Base-by-base conservation (phyloP, 1,140 invertebrate genomes). In the fruit fly (Drosophila melanogaster) region DNA sequence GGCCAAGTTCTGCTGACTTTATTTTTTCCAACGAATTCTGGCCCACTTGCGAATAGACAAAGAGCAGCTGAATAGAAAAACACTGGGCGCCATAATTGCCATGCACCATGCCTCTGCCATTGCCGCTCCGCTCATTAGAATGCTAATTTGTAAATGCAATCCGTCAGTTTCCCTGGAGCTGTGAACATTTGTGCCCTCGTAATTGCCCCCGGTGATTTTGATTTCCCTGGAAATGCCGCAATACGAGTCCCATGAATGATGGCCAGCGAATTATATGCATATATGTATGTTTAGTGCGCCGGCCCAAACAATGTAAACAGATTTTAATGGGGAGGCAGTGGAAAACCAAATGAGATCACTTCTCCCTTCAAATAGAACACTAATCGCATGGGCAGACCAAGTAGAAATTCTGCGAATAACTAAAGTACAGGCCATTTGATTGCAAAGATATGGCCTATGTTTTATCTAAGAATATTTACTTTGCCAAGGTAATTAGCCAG, bases 101-200 rank as follows among this genome's bases (percentile, higher is more conserved):
- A 41, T 81, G 30, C 26, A 30, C 8, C 30, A 30, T 30, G 8
- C 30, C 30, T 10, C 8, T 30, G 26, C 26, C 26, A 30, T 8
- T 58, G 76, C 41, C 64, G 30, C 17, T 40, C 26, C 38, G 43
- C 78, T 78, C 84, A 83, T 86, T 87, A 87, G 81, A 87, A 86
- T 87, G 79, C 75, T 83, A 86, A 86, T 86, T 86, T 86, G 75
- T 79, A 60, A 86, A 83, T 87, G 83, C 83, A 87, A 87, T 85
- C 58, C 74, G 54, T 55, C 47, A 11, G 47, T 5, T 49, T 49
- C 5, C 14, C 69, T 47, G 4, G 41, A 77, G 75, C 79, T 83
- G 79, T 75, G 69, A 70, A 78, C 62, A 70, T 79, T 79, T 66
- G 46, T 78, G 75, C 64, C 58, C 66, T 64, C 61, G 58, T 81